phyloP scores from a whole-genome alignment of 2,797 vertebrate genomes.

The Hippocampus kuda region DNA sequence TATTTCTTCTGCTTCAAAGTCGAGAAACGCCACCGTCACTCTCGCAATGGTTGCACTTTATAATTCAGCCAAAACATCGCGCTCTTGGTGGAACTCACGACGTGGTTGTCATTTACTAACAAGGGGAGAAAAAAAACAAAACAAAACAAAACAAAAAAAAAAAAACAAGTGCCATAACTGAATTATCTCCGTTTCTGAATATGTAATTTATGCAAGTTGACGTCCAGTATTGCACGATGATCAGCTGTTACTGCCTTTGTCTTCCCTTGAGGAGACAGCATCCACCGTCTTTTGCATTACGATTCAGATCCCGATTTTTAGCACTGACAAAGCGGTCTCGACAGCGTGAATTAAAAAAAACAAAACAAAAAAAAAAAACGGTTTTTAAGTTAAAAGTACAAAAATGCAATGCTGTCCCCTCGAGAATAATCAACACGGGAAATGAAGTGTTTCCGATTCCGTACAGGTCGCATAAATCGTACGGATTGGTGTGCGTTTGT shows the following conservation, averaged over 20 bases:
- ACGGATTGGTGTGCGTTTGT: slow-evolving; percentile 44
- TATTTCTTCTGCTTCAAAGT: not conserved
- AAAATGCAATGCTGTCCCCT: slow-evolving; percentile 69
- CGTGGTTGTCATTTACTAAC: slow-evolving; percentile 49
- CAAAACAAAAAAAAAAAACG: no score
- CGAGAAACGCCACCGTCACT: not conserved
- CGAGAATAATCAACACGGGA: slow-evolving; percentile 66
- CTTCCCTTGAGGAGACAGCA: slow-evolving; percentile 64
- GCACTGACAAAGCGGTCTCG: not conserved
- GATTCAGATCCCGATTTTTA: not conserved
- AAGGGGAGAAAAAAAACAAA: not conserved
- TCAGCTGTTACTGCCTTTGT: slow-evolving; percentile 53
- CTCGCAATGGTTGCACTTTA: not conserved
- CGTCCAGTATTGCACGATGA: slow-evolving; percentile 38
- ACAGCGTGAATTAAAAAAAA: not conserved
- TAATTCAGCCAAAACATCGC: not conserved
- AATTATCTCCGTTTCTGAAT: slow-evolving; percentile 42
- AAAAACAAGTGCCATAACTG: slow-evolving; percentile 63
- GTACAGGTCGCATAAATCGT: slow-evolving; percentile 8
- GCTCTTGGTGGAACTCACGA: slow-evolving; percentile 41
- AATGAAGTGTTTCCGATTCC: slow-evolving; percentile 61
- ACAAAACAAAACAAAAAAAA: not conserved
- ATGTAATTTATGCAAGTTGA: slow-evolving; percentile 55
- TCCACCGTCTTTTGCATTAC: slow-evolving; percentile 31
- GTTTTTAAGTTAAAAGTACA: slow-evolving; percentile 41